phyloP scores from a whole-genome alignment of 1,140 invertebrate genomes.

The Eciton burchellii region DNA sequence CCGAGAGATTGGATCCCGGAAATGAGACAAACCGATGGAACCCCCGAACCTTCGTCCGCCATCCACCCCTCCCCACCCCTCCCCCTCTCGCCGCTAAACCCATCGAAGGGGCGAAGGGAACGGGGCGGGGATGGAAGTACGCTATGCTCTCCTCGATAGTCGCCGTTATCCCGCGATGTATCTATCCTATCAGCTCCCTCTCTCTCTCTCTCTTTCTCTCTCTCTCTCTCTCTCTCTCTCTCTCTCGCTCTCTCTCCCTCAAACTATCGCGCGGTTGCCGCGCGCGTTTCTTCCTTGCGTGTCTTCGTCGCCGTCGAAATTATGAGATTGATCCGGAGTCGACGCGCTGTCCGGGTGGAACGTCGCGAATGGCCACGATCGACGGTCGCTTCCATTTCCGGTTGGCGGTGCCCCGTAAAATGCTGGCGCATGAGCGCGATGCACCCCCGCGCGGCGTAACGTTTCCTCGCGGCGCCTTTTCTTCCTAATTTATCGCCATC shows the following conservation, averaged over 20 bases:
- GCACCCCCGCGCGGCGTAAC: conserved; percentile 11
- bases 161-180: conserved; percentile 80
- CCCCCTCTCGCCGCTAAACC: conserved; percentile 11
- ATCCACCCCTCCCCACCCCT: neutral
- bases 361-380: conserved; percentile 50
- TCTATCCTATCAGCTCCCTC: conserved; percentile 73
- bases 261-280: conserved; percentile 3
- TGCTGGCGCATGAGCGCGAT: conserved; percentile 1
- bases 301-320: conserved; percentile 77
- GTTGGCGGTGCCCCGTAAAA: conserved; percentile 11
- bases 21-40: conserved; percentile 84
- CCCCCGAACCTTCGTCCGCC: conserved; percentile 58
- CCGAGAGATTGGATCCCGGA: conserved; percentile 83
- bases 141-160: conserved; percentile 76
- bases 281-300: conserved; percentile 44
- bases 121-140: conserved; percentile 75
- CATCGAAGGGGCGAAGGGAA: conserved; percentile 44
- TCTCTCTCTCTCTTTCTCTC: conserved; percentile 18
- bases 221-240: conserved; percentile 25
- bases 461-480: neutral
- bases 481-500: neutral
- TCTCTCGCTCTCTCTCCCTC: conserved; percentile 17
- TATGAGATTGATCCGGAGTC: conserved; percentile 79
- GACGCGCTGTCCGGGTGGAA: conserved; percentile 46
- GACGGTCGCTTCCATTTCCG: conserved; percentile 52